Base-by-base conservation (phyloP, 2,113 vertebrate species). In the Sebastes schlegelii region DNA sequence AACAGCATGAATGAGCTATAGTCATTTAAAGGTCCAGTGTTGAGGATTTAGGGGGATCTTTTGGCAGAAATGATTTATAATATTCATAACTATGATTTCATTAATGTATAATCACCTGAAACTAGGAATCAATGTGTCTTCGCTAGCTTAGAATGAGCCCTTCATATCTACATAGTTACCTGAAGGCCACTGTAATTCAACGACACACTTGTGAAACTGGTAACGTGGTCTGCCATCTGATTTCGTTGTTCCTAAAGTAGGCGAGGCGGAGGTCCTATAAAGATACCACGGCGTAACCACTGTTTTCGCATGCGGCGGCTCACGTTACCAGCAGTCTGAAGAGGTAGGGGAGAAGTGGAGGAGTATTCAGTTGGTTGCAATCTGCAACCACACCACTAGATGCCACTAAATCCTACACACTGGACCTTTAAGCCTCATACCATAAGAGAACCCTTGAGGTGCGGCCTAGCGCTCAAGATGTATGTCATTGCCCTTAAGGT, bases 401-500 rank as follows among this genome's bases (percentile, higher is more conserved):
- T 55, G 54, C 54, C 19, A 55, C 19, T 9, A 55, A 55, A 55
- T 55, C 1, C 9, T 55, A 19, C 19, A 55, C 19, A 55, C 8
- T 55, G 19, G 8, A 55, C 9, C 54, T n/a, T 76, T 57, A 73
- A 75, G n/a, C 21, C 48, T 64, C 43, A 62, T 58, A 70, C 55
- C 19, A 4, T 76, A 84, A 64, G 68, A 76, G 49, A 79, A 67
- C 46, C 76, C 73, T 68, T 76, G 69, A 88, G 77, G 85, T 16
- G 8, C 78, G 77, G 67, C 74, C 57, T 52, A 4, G 19, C 3
- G 21, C 49, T 74, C 75, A 68, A 0, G 34, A 43, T 63, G 42
- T 63, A 51, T 5, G 1, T 84, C 40, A 77, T 77, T 85, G 72
- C 57, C 84, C 83, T 91, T 79, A 21, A 85, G 19, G 71, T 76